phyloP scores from a whole-genome alignment of 2,113 vertebrate genomes.

The Taxidea taxus region DNA sequence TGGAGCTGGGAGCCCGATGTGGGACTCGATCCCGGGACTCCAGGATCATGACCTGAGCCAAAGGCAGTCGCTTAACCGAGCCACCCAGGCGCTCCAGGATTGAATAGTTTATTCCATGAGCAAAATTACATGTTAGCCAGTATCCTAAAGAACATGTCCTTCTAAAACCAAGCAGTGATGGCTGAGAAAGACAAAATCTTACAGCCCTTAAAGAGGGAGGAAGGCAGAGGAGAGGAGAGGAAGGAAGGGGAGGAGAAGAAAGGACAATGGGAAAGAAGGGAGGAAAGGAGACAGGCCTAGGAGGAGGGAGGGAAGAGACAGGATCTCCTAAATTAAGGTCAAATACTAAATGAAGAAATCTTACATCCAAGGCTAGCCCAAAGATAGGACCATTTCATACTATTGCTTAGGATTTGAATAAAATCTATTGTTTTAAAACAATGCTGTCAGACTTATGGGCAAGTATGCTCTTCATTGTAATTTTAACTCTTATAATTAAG shows the following conservation, averaged over 20 bases:
- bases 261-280: accelerated
- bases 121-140: not conserved
- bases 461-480: constrained; percentile 52
- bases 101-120: not conserved
- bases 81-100: too few species aligned
- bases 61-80: too few species aligned
- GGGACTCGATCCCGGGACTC: too few species aligned
- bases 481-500: constrained; percentile 65
- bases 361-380: constrained; percentile 22
- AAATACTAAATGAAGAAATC: constrained; percentile 41
- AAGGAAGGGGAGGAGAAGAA: not conserved
- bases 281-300: not conserved
- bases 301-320: not conserved
- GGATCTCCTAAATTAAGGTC: constrained; percentile 1
- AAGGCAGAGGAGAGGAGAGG: not conserved
- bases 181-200: not conserved
- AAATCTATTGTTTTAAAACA: constrained; percentile 68
- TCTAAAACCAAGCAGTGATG: not conserved
- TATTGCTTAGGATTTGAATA: constrained; percentile 45
- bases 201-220: not conserved
- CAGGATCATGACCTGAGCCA: too few species aligned
- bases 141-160: not conserved
- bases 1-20: too few species aligned
- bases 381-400: constrained; percentile 17
- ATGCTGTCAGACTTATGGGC: constrained; percentile 28